Conservation (phyloP, 2,113 vertebrate species). For the Edolisoma coerulescens region DNA sequence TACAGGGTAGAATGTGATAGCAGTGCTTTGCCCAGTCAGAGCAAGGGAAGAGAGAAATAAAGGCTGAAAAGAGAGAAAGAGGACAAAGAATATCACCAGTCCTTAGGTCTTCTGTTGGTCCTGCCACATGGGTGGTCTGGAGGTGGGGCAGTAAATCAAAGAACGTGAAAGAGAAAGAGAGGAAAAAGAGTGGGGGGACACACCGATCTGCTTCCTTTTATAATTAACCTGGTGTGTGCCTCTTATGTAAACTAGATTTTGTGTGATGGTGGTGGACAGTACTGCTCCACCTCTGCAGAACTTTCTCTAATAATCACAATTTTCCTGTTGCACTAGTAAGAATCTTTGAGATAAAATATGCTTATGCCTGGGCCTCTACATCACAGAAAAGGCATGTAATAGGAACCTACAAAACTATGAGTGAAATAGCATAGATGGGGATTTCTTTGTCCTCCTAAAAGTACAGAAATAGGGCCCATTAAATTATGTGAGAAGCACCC, state of each 20-base stretch:
- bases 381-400: no score
- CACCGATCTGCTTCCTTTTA: fast-evolving
- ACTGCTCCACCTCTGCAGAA: background rate
- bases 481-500: background rate
- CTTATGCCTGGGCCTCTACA: background rate
- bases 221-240: background rate
- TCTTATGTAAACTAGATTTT: background rate
- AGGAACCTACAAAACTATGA: background rate
- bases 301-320: background rate
- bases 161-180: background rate
- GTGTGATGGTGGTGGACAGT: background rate
- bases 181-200: fast-evolving
- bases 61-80: background rate
- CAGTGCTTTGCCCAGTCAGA: background rate
- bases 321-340: background rate
- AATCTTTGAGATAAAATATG: background rate
- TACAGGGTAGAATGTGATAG: background rate
- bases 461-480: background rate
- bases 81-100: background rate
- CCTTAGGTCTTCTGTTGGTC: background rate
- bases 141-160: background rate
- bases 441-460: background rate
- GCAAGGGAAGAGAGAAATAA: background rate
- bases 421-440: background rate
- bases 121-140: fast-evolving